Evolutionary conservation across 2,113 vertebrate genomes (phyloP).

Genomic region (Mesitornis unicolor): DNA sequence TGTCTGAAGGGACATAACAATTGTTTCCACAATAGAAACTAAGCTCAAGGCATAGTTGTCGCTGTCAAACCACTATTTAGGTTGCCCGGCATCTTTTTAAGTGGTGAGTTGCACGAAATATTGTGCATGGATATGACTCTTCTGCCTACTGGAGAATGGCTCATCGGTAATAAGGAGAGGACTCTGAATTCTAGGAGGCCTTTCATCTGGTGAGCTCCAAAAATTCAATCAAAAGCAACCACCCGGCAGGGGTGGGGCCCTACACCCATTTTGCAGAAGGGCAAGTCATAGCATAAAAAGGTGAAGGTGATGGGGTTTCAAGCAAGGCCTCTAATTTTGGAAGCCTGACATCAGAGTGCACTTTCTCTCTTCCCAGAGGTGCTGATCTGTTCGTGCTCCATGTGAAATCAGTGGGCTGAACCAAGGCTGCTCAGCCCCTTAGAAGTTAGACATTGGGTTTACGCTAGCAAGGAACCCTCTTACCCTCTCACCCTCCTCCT

Average conservation of each 20-base stretch:
- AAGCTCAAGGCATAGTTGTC: background rate
- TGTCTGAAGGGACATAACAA: background rate
- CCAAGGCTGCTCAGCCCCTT: background rate
- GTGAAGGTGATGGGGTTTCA: background rate
- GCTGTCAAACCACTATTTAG: background rate
- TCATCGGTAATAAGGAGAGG: background rate
- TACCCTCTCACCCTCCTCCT: background rate
- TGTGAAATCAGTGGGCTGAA: background rate
- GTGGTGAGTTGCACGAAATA: background rate
- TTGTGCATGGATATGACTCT: background rate
- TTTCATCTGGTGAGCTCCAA: slow-evolving; percentile 42
- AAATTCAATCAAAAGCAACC: background rate
- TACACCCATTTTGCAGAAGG: background rate
- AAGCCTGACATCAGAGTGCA: background rate
- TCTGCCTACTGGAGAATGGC: background rate
- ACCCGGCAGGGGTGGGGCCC: slow-evolving; percentile 23
- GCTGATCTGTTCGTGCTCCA: background rate
- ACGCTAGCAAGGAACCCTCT: background rate
- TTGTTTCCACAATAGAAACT: background rate
- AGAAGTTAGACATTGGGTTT: background rate
- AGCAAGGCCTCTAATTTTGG: slow-evolving; percentile 1
- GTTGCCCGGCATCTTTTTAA: background rate
- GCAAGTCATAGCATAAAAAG: background rate
- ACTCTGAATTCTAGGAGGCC: background rate
- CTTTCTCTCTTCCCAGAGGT: background rate